Conservation (phyloP, 2,888 invertebrate species). For the Dorcus parallelipipedus region DNA sequence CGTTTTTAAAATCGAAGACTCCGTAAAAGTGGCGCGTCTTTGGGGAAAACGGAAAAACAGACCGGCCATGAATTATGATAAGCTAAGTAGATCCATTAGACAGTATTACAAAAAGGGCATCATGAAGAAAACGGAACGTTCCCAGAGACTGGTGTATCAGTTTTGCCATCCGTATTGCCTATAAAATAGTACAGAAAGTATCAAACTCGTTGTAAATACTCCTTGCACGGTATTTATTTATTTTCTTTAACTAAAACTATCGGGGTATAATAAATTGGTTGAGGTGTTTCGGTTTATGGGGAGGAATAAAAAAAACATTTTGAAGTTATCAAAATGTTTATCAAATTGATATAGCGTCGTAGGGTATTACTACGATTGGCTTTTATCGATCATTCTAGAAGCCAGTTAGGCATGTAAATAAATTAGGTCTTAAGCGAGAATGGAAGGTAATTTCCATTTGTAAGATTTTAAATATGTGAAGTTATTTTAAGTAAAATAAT, state of each 20-base stretch:
- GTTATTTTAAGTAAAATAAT: constrained; percentile 42
- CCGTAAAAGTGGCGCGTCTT: constrained; percentile 91
- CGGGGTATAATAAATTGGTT: constrained; percentile 14
- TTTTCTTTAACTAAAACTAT: constrained; percentile 14
- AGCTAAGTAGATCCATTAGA: constrained; percentile 92
- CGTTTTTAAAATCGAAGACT: constrained; percentile 99
- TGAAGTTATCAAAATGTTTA: constrained; percentile 43
- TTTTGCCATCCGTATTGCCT: constrained; percentile 94
- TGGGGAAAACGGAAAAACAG: constrained; percentile 99
- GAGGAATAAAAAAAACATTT: constrained; percentile 31
- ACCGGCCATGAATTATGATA: constrained; percentile 99
- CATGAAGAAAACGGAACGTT: constrained; percentile 98
- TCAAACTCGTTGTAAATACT: constrained; percentile 20
- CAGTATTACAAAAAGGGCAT: constrained; percentile 99
- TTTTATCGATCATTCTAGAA: constrained; percentile 12
- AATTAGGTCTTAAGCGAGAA: constrained; percentile 12
- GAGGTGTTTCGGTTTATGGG: constrained; percentile 11
- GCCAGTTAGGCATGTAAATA: constrained; percentile 35
- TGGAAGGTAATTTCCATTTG: constrained; percentile 56
- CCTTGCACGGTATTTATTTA: constrained; percentile 20
- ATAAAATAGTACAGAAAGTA: constrained; percentile 48
- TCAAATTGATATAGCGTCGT: constrained; percentile 28
- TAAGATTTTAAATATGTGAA: constrained; percentile 30
- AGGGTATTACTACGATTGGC: constrained; percentile 43
- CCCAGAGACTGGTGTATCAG: constrained; percentile 97